These are phyloP conservation scores for Solea senegalensis DNA, from an alignment of 2,113 vertebrate species.

Conservation along the genomic window DNA sequence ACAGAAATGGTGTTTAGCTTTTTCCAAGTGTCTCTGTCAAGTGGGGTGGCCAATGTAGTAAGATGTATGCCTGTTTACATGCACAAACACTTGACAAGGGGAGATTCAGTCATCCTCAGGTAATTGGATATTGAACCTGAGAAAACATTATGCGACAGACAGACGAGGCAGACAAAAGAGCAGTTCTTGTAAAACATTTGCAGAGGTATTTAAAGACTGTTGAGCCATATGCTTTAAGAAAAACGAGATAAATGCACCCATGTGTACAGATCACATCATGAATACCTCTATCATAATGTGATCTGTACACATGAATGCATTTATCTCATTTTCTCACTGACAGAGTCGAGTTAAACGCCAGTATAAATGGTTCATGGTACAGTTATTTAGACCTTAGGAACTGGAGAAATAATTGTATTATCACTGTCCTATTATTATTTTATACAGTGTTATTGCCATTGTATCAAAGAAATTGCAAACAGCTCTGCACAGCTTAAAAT, in stretches of 20 bases:
- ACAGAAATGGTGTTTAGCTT: background rate
- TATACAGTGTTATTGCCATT: too few relatives aligned
- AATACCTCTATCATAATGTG: background rate
- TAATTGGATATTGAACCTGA: conserved; percentile 52
- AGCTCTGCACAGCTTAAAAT: too few relatives aligned
- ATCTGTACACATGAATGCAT: background rate
- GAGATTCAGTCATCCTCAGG: conserved; percentile 15
- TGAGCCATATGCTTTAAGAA: background rate
- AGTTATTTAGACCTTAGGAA: background rate
- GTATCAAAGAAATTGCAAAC: too few relatives aligned
- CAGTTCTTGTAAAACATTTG: background rate
- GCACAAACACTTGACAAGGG: background rate
- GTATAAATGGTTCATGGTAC: background rate
- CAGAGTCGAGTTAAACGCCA: background rate
- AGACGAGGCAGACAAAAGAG: background rate
- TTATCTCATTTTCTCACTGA: background rate
- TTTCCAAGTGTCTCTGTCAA: conserved; percentile 1
- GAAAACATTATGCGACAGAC: background rate
- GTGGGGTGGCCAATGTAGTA: background rate
- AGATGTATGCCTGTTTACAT: conserved; percentile 3
- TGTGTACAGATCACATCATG: background rate
- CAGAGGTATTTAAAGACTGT: background rate
- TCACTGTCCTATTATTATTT: too few relatives aligned
- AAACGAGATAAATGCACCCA: background rate
- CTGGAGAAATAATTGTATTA: too few relatives aligned